Evolutionary conservation across 2,888 invertebrate species (phyloP).

Genomic region (Pharmacophagus antenor): DNA sequence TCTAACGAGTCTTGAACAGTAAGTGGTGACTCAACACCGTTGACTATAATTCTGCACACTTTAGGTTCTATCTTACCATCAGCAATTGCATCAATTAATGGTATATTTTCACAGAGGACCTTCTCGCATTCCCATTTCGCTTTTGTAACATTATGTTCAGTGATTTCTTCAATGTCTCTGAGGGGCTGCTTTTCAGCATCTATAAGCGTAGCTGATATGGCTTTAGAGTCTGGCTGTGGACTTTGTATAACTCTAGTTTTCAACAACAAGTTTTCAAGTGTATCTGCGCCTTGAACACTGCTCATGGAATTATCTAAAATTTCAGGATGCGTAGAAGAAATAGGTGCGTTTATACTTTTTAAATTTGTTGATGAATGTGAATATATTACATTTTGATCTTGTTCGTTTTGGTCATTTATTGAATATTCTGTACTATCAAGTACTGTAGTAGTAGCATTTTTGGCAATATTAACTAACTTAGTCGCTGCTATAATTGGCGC

Average conservation of each 20-base stretch:
- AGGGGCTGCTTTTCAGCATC: slow-evolving; percentile 73
- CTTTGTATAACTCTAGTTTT: slow-evolving; percentile 24
- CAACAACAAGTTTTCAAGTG: slow-evolving; percentile 19
- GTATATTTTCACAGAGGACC: slow-evolving; percentile 71
- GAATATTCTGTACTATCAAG: slow-evolving; percentile 2
- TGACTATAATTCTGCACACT: slow-evolving; percentile 82
- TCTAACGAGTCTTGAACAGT: slow-evolving; percentile 86
- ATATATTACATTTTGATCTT: slow-evolving; percentile 15
- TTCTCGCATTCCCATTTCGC: slow-evolving; percentile 50
- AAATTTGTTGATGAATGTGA: slow-evolving; percentile 16
- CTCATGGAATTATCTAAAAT: background rate
- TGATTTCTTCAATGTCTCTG: slow-evolving; percentile 72
- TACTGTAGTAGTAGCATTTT: slow-evolving; percentile 52
- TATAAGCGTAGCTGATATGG: slow-evolving; percentile 62
- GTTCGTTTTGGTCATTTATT: slow-evolving; percentile 26
- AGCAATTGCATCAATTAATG: slow-evolving; percentile 83
- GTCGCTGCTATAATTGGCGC: slow-evolving; percentile 87
- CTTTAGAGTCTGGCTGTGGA: slow-evolving; percentile 49
- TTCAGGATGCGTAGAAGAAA: background rate
- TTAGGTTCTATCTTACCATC: slow-evolving; percentile 85
- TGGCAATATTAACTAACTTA: slow-evolving; percentile 84
- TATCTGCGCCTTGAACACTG: background rate
- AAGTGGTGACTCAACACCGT: slow-evolving; percentile 81
- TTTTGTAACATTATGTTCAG: slow-evolving; percentile 69
- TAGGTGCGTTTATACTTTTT: background rate